Evolutionary conservation across 2,888 invertebrate genomes (phyloP).

Genomic region (Cremastobaeus sp.): DNA sequence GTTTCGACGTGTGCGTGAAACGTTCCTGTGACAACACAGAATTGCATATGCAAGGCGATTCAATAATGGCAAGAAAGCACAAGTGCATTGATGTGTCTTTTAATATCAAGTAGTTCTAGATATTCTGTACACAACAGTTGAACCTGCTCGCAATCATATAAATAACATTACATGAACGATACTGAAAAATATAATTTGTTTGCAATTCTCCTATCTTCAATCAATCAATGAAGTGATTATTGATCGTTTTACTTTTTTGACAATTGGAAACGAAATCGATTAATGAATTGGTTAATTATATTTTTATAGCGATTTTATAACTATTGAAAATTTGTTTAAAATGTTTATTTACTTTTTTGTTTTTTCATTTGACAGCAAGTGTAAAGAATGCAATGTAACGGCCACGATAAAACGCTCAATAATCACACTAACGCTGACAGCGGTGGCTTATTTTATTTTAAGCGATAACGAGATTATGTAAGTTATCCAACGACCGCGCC

Average conservation of each 20-base stretch:
- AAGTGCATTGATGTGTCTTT: neutral
- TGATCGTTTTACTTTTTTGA: no score
- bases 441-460: conserved; percentile 15
- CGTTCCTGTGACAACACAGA: conserved; percentile 15
- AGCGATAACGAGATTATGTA: conserved; percentile 34
- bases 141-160: no score
- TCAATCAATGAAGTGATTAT: no score
- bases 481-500: conserved; percentile 18
- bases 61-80: no score
- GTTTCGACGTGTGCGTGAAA: conserved; percentile 29
- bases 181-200: no score
- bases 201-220: no score
- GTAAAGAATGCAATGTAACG: neutral
- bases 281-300: no score
- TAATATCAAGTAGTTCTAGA: neutral
- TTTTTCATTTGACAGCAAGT: neutral
- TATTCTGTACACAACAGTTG: neutral
- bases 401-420: conserved; percentile 9
- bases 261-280: no score
- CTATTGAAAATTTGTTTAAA: no score
- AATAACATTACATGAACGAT: no score
- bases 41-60: conserved; percentile 32
- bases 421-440: conserved; percentile 2
- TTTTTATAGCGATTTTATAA: no score
- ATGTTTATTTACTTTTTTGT: no score